A percentile compares a stretch with the other conserved stretches of the same genome.
Conservation (phyloP, 2,113 vertebrate genomes). For the Thalassarche chlororhynchos region DNA sequence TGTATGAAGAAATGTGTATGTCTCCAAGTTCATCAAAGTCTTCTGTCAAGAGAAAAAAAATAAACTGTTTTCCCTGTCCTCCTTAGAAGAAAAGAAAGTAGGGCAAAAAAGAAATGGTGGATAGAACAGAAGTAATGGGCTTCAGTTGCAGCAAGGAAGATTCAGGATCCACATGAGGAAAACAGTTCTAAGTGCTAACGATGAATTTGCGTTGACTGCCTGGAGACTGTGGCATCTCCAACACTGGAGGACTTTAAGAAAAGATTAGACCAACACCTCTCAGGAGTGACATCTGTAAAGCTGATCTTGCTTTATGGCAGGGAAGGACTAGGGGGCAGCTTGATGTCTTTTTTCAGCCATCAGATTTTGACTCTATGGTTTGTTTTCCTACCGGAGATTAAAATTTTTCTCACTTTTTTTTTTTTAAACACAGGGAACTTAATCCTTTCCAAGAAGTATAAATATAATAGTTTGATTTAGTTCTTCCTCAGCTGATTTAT, state of each 20-base stretch:
- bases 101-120: background rate
- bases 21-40: background rate
- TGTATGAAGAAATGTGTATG: background rate
- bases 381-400: background rate
- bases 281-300: background rate
- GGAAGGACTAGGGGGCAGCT: background rate
- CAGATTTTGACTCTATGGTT: background rate
- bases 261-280: background rate
- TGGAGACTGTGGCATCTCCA: background rate
- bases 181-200: background rate
- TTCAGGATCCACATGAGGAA: background rate
- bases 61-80: background rate
- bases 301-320: background rate
- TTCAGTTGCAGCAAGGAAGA: background rate
- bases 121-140: background rate
- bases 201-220: background rate
- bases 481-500: background rate
- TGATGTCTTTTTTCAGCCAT: background rate
- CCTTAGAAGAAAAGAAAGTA: background rate
- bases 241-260: background rate
- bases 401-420: background rate
- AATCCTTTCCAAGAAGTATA: background rate
- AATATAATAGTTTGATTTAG: background rate
- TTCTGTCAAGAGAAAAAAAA: background rate
- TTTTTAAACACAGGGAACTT: background rate